Evolutionary conservation across 2,113 vertebrate species (phyloP).

Genomic region (Oophaga pumilio): DNA sequence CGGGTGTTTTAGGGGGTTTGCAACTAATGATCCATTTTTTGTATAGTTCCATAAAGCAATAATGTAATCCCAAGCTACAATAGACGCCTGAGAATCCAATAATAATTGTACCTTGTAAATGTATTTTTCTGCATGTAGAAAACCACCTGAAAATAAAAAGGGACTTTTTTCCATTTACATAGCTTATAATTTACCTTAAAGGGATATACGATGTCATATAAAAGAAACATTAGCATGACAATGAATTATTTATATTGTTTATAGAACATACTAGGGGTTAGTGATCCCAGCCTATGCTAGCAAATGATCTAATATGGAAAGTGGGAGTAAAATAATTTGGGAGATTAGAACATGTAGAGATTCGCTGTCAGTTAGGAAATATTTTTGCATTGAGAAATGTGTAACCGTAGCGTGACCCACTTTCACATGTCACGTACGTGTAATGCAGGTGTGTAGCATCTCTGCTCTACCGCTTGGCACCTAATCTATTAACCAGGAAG

Average conservation of each 20-base stretch:
- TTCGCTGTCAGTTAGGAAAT: not conserved
- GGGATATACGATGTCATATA: not conserved
- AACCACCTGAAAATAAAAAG: not conserved
- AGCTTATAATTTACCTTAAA: not conserved
- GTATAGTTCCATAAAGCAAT: no score
- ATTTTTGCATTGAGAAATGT: not conserved
- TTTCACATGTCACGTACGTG: no score
- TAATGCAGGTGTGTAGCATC: no score
- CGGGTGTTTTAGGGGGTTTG: no score
- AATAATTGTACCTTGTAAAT: no score
- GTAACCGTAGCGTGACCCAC: not conserved
- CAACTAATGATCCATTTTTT: no score
- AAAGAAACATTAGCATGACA: not conserved
- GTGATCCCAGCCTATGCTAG: not conserved
- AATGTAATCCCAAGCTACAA: no score
- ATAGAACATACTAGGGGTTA: not conserved
- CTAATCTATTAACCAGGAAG: no score
- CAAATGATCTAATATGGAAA: not conserved
- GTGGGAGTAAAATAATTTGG: not conserved
- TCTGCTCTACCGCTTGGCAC: no score
- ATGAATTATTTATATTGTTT: not conserved
- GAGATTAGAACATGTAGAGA: not conserved
- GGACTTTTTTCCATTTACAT: not conserved
- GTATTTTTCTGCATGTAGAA: not conserved
- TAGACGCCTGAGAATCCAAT: no score